These are phyloP conservation scores for Tanypteryx hageni DNA, from an alignment of 2,888 invertebrate genomes.

Conservation along the genomic window DNA sequence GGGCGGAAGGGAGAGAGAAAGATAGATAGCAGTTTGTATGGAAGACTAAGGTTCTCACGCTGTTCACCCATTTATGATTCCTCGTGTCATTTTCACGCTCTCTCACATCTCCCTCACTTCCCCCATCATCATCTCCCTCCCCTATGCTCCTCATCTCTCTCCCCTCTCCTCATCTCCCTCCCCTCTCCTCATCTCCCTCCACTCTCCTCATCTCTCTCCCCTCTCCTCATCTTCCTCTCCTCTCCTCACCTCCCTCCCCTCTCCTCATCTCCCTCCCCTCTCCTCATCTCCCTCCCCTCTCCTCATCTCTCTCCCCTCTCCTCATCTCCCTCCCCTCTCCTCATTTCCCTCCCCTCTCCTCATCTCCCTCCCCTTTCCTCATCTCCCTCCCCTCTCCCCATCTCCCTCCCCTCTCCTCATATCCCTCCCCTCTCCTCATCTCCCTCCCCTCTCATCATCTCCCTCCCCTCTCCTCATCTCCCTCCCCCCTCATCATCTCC, in stretches of 20 bases:
- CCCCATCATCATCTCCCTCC: too few relatives aligned
- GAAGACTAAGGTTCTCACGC: neutral
- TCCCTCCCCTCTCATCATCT: too few relatives aligned
- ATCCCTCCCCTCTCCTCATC: neutral
- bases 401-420: neutral
- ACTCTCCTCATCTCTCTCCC: neutral
- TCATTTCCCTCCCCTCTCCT: too few relatives aligned
- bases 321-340: neutral
- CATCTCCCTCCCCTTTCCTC: neutral
- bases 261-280: too few relatives aligned
- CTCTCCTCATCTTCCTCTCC: neutral
- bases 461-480: neutral
- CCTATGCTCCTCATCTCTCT: neutral
- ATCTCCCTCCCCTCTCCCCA: neutral
- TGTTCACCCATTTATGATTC: slow-evolving; percentile 22
- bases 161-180: neutral
- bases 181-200: neutral
- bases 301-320: neutral
- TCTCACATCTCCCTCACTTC: neutral
- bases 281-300: too few relatives aligned
- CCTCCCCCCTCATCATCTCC: neutral
- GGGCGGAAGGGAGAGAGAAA: slow-evolving; percentile 17
- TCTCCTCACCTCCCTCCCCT: too few relatives aligned
- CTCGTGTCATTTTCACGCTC: slow-evolving; percentile 23
- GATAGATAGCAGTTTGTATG: neutral